These are phyloP conservation scores for Antitype chi DNA, from an alignment of 2,888 invertebrate species.

Conservation along the genomic window DNA sequence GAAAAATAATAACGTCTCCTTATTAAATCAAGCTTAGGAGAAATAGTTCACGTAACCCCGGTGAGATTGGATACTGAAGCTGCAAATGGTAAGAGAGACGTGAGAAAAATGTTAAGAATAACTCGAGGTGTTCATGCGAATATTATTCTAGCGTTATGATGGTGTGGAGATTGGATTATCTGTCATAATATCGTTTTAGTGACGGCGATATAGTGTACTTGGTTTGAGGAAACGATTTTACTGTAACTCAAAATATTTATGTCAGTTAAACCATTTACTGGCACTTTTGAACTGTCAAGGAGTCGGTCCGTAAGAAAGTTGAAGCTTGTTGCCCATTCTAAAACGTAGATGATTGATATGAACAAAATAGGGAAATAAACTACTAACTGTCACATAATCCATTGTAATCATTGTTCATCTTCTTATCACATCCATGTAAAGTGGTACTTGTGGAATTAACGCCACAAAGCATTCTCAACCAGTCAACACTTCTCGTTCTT, in stretches of 20 bases:
- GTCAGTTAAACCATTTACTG: neutral
- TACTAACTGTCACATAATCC: neutral
- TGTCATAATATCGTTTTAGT: neutral
- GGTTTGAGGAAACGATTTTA: neutral
- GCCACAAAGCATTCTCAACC: too few relatives aligned
- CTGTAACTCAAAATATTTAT: neutral
- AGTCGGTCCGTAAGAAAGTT: neutral
- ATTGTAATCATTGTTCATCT: neutral
- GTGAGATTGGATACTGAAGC: constrained; percentile 48
- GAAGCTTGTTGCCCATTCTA: neutral
- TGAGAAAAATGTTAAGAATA: constrained; percentile 39
- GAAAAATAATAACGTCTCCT: constrained; percentile 24
- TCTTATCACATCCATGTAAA: neutral
- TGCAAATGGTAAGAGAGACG: constrained; percentile 31
- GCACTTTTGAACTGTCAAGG: neutral
- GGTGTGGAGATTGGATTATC: neutral
- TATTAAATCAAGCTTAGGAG: constrained; percentile 45
- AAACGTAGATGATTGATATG: neutral
- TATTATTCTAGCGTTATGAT: constrained; percentile 25
- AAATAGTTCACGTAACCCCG: constrained; percentile 39
- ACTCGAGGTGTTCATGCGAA: constrained; percentile 19
- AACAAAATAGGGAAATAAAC: neutral
- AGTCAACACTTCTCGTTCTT: neutral
- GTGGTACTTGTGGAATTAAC: neutral
- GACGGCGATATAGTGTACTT: neutral